A percentile compares a stretch with the other conserved stretches of the same genome.
phyloP scores from a whole-genome alignment of 2,113 vertebrate species.

The chimpanzee (Pan troglodytes) region DNA sequence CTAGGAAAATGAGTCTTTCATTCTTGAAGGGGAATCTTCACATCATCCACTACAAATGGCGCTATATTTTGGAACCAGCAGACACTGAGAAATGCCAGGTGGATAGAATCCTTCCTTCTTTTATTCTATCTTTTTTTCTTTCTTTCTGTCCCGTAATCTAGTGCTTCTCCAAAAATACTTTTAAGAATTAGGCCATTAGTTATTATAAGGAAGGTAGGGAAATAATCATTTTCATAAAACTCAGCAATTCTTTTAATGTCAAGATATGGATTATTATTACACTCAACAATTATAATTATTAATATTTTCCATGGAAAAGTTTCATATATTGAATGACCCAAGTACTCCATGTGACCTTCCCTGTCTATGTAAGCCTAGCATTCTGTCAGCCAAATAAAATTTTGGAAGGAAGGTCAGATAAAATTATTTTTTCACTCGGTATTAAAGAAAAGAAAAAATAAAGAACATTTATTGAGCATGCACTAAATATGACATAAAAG shows the following conservation, averaged over 20 bases:
- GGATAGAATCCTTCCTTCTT: not conserved
- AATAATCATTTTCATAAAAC: constrained; percentile 2
- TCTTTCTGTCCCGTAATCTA: not conserved
- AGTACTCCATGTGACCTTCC: not conserved
- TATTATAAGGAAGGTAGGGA: not conserved
- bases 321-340: not conserved
- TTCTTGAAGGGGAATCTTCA: not conserved
- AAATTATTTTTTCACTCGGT: not conserved
- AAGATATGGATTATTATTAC: not conserved
- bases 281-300: not conserved
- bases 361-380: not conserved
- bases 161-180: not conserved
- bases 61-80: not conserved
- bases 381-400: not conserved
- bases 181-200: not conserved
- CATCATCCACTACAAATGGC: not conserved
- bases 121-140: not conserved
- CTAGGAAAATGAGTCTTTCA: not conserved
- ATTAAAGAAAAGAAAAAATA: not conserved
- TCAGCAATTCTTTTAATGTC: not conserved
- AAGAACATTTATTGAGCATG: not conserved
- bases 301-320: not conserved
- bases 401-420: not conserved
- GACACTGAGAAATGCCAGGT: not conserved
- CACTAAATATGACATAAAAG: not conserved